phyloP scores from a whole-genome alignment of 2,113 vertebrate genomes.

The Vombatus ursinus region DNA sequence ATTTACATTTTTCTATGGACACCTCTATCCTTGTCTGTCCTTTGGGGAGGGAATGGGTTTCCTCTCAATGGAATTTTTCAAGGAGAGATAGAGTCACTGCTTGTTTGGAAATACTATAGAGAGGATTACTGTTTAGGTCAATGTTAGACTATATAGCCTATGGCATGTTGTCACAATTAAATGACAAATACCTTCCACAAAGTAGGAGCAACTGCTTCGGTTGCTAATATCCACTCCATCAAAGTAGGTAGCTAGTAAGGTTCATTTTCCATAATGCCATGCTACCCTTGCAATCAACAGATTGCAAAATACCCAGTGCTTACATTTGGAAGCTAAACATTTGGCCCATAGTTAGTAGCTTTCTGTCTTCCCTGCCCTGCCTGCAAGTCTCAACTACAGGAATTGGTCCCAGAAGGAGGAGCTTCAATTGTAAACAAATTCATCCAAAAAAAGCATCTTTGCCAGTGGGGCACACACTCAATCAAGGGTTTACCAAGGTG shows the following conservation, averaged over 20 bases:
- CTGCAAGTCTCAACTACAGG: not conserved
- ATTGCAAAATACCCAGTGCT: not conserved
- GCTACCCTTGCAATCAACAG: not conserved
- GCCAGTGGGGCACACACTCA: not conserved
- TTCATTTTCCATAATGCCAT: not conserved
- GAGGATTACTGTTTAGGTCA: not conserved
- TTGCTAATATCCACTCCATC: not conserved
- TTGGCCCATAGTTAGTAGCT: conserved; percentile 15
- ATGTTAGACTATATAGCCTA: not conserved
- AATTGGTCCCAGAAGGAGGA: conserved; percentile 4
- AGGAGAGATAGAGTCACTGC: no score
- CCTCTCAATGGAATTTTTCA: not conserved
- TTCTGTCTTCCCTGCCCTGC: not conserved
- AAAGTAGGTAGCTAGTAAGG: not conserved
- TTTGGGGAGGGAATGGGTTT: not conserved
- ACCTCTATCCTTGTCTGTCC: not conserved
- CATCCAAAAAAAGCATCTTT: conserved; percentile 1
- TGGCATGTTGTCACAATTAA: not conserved
- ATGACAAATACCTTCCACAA: not conserved
- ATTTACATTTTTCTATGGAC: not conserved
- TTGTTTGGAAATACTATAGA: no score
- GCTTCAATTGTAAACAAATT: conserved; percentile 13
- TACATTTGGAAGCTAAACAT: not conserved
- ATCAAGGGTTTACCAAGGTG: not conserved
- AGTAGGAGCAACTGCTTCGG: not conserved